Base-by-base conservation (phyloP, 2,797 vertebrate species). In the Steatocranus sp. region DNA sequence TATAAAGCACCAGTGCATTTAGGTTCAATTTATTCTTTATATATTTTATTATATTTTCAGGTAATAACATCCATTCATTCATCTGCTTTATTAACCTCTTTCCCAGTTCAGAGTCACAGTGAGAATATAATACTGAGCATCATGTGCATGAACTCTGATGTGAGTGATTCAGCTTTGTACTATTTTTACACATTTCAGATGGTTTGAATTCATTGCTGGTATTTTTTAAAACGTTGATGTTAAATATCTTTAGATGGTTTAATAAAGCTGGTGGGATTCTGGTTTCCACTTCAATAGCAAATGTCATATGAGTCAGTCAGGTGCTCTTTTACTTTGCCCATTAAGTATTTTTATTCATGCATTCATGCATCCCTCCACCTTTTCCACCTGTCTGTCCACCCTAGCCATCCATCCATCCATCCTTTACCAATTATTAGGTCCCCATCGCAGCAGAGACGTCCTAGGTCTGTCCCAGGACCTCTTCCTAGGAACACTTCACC, bases 121-220 rank as follows among this genome's bases (percentile, higher is more conserved):
- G 53, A 30, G 25, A 17, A 27, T 30, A 56, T 56, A 17, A 56
- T n/a, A 12, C 32, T 61, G 18, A 34, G 30, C 30, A 58, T 11
- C 27, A 32, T 3, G 27, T 32, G 27, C 27, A 0, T 58, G 0
- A 58, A 9, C 56, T n/a, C 56, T n/a, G 56, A 18, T 1, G 0
- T 11, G 25, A 56, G 53, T 7, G 11, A 61, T 61, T 34, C 56
- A 61, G 18, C 32, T 61, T 61, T 61, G 10, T 11, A 11, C 56
- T 34, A 30, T 30, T 0, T 2, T 4, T 2, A 56, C 54, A 56
- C 25, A 18, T 56, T 56, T 56, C 15, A 18, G 0, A 32, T 4
- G 15, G 8, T 32, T 56, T 18, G 27, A 56, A 32, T 32, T 32
- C 54, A 18, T 58, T 2, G 0, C 49, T 50, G n/a, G 3, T 58